phyloP scores from a whole-genome alignment of 2,113 vertebrate species.

The Canis aureus region DNA sequence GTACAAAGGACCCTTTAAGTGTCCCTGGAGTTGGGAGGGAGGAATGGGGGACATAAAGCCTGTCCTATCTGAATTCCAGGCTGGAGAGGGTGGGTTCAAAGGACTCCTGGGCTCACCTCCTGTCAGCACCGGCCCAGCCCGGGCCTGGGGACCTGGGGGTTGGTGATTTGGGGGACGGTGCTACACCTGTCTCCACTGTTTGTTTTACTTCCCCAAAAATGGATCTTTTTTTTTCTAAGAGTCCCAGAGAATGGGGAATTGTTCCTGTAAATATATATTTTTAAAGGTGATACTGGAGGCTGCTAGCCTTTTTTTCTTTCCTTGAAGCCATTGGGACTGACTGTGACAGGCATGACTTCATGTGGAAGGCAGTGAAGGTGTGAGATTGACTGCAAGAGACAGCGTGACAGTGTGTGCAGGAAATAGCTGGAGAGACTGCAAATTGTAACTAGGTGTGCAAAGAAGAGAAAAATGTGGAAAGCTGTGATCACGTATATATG shows the following conservation, averaged over 20 bases:
- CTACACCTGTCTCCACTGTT: constrained; percentile 74
- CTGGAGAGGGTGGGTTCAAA: constrained; percentile 56
- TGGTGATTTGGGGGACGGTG: constrained; percentile 77
- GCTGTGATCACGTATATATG: background rate
- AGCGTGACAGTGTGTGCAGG: background rate
- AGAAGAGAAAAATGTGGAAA: background rate
- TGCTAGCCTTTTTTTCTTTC: constrained; percentile 56
- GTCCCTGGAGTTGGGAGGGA: constrained; percentile 84
- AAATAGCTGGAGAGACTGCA: background rate
- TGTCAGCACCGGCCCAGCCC: constrained; percentile 32
- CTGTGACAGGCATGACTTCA: background rate
- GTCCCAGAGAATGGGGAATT: constrained; percentile 82
- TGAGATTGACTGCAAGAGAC: constrained; percentile 7
- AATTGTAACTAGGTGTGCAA: background rate
- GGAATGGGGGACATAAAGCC: constrained; percentile 66
- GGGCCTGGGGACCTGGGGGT: constrained; percentile 64
- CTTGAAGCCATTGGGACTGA: background rate
- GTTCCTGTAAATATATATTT: constrained; percentile 85
- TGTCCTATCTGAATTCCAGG: constrained; percentile 49
- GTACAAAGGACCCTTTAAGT: constrained; percentile 81
- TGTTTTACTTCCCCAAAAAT: constrained; percentile 76
- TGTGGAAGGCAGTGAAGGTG: background rate
- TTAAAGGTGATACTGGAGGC: constrained; percentile 77
- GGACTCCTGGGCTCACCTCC: constrained; percentile 54
- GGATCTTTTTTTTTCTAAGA: constrained; percentile 80